These are phyloP conservation scores for Oriolus oriolus DNA, from an alignment of 2,113 vertebrate genomes.

Conservation along the genomic window DNA sequence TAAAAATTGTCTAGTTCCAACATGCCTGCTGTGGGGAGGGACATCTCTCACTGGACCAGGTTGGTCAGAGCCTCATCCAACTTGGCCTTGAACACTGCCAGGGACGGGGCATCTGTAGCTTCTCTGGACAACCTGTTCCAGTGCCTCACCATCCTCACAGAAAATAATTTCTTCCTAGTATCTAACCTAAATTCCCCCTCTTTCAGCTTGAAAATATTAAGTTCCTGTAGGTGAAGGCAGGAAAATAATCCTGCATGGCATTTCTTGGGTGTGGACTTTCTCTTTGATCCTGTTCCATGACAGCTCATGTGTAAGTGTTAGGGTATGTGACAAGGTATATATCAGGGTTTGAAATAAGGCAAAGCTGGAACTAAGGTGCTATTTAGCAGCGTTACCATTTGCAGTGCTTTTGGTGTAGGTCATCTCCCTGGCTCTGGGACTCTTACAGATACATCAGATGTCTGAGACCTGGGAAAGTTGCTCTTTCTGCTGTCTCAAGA, in stretches of 20 bases:
- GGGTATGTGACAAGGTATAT: not conserved
- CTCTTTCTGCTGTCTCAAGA: not conserved
- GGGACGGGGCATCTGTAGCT: not conserved
- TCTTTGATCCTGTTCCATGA: slow-evolving; percentile 31
- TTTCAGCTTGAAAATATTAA: not conserved
- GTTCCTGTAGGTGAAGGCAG: not conserved
- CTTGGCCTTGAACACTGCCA: not conserved
- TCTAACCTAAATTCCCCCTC: not conserved
- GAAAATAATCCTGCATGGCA: not conserved
- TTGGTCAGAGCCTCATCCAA: not conserved
- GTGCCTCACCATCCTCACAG: not conserved
- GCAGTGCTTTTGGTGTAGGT: not conserved
- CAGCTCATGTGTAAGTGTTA: not conserved
- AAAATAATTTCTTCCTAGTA: not conserved
- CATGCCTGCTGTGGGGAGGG: not conserved
- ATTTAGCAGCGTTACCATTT: not conserved
- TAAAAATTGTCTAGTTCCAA: not conserved
- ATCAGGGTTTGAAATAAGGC: not conserved
- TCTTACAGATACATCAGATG: not conserved
- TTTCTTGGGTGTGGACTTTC: slow-evolving; percentile 23
- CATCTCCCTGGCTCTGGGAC: not conserved
- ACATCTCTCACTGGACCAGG: not conserved
- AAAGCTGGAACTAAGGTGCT: not conserved
- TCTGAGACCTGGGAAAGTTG: not conserved
- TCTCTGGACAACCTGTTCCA: not conserved